Evolutionary conservation across 23 tunicate genomes (phyloP).

Genomic region (Styela clava): DNA sequence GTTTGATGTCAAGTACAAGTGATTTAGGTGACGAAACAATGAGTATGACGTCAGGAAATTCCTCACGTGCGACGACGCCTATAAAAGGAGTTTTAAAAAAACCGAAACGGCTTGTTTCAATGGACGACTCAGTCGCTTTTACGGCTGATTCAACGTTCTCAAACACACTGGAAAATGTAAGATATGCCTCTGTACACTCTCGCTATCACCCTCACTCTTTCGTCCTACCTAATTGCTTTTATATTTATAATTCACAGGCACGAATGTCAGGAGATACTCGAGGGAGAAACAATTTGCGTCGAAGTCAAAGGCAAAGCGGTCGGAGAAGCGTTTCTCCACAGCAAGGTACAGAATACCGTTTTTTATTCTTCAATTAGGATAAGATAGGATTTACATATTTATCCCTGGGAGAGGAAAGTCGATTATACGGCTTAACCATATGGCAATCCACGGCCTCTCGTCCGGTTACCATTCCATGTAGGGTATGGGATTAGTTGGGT

Average conservation of each 20-base stretch:
- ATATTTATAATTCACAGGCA: too few species aligned
- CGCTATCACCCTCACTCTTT: too few species aligned
- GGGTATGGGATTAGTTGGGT: too few species aligned
- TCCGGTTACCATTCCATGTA: too few species aligned
- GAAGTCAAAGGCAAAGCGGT: background rate
- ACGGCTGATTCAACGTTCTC: conserved; percentile 13
- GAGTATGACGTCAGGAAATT: conserved; percentile 27
- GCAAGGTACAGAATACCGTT: conserved; percentile 14
- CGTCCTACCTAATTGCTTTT: too few species aligned
- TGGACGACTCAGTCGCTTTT: conserved; percentile 10
- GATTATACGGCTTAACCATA: too few species aligned
- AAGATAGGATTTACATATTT: too few species aligned
- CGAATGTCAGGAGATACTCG: background rate
- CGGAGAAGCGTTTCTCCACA: conserved; percentile 19
- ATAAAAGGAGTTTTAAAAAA: conserved; percentile 34
- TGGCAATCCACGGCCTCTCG: too few species aligned
- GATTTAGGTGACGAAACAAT: conserved; percentile 29
- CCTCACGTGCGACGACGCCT: conserved; percentile 31
- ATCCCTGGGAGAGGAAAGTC: too few species aligned
- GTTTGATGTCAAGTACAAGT: conserved; percentile 34
- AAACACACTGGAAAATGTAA: conserved; percentile 10
- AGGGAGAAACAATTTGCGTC: conserved; percentile 1
- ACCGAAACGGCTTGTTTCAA: conserved; percentile 3
- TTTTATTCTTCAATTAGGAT: too few species aligned
- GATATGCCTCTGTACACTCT: too few species aligned